Conservation (phyloP, 2,113 vertebrate genomes). For the Dasyornis broadbenti region DNA sequence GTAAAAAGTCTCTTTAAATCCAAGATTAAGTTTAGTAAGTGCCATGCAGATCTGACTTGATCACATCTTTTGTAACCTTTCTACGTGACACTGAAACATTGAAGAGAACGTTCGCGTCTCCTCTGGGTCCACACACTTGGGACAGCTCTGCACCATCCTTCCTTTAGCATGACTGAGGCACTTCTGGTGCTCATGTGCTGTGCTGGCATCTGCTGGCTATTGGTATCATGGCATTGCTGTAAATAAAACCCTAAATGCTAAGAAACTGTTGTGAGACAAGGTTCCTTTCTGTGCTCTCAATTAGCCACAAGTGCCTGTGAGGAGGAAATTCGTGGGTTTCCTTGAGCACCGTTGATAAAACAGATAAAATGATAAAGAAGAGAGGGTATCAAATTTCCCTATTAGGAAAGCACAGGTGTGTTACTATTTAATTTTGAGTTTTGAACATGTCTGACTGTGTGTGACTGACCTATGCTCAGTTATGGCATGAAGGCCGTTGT, state of each 20-base stretch:
- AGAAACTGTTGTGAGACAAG: background rate
- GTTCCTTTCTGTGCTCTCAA: background rate
- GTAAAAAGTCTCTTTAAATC: background rate
- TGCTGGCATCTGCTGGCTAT: constrained; percentile 36
- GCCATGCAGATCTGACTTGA: background rate
- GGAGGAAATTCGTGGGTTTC: background rate
- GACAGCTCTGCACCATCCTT: background rate
- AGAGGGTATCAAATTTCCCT: background rate
- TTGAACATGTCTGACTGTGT: background rate
- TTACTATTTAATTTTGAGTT: background rate
- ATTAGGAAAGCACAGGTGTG: background rate
- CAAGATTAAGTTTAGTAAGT: background rate
- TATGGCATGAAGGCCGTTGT: background rate
- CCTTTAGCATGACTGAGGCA: background rate
- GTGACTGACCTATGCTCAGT: background rate
- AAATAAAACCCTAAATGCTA: background rate
- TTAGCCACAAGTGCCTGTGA: background rate
- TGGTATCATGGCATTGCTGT: background rate
- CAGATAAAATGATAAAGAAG: background rate
- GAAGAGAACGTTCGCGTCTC: background rate
- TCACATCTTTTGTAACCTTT: background rate
- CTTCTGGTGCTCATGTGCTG: background rate
- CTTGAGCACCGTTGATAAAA: background rate
- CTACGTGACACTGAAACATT: background rate
- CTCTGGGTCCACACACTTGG: background rate